phyloP scores from a whole-genome alignment of 2,113 vertebrate genomes.

The Triplophysa tibetana region DNA sequence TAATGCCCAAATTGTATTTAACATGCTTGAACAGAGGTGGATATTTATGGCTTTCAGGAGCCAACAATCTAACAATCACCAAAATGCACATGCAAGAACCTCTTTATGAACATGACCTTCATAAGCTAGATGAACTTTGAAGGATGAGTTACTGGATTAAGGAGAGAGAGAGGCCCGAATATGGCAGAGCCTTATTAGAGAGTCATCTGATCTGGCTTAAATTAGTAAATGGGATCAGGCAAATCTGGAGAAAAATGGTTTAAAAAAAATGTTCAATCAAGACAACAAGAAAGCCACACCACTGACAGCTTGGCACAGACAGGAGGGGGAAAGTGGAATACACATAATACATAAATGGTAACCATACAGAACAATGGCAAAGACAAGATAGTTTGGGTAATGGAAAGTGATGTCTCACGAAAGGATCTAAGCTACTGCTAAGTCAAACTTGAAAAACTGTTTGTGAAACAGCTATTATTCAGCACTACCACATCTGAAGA shows the following conservation, averaged over 20 bases:
- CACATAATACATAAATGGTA: slow-evolving; percentile 12
- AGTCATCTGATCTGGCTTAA: slow-evolving; percentile 23
- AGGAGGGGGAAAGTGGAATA: not conserved
- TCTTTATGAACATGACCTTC: slow-evolving; percentile 76
- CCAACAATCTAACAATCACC: slow-evolving; percentile 61
- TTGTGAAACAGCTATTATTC: slow-evolving; percentile 34
- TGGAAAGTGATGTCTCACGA: slow-evolving; percentile 12
- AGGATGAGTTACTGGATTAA: slow-evolving; percentile 35
- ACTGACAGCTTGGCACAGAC: not conserved
- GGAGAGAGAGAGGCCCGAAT: not conserved
- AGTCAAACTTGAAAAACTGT: slow-evolving; percentile 40
- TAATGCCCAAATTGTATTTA: slow-evolving; percentile 67
- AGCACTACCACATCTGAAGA: slow-evolving; percentile 20
- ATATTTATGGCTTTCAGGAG: slow-evolving; percentile 70
- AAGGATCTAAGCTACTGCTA: slow-evolving; percentile 20
- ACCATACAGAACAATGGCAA: slow-evolving; percentile 15
- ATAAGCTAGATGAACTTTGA: slow-evolving; percentile 52
- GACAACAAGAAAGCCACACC: not conserved
- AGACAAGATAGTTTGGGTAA: not conserved
- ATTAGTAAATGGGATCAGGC: not conserved
- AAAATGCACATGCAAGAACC: slow-evolving; percentile 70
- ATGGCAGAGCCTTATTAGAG: slow-evolving; percentile 8
- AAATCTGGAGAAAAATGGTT: not conserved
- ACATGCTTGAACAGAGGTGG: slow-evolving; percentile 66
- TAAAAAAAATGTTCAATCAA: slow-evolving; percentile 6